Evolutionary conservation across 2,113 vertebrate species (phyloP).

Genomic region (Corvus moneduloides): DNA sequence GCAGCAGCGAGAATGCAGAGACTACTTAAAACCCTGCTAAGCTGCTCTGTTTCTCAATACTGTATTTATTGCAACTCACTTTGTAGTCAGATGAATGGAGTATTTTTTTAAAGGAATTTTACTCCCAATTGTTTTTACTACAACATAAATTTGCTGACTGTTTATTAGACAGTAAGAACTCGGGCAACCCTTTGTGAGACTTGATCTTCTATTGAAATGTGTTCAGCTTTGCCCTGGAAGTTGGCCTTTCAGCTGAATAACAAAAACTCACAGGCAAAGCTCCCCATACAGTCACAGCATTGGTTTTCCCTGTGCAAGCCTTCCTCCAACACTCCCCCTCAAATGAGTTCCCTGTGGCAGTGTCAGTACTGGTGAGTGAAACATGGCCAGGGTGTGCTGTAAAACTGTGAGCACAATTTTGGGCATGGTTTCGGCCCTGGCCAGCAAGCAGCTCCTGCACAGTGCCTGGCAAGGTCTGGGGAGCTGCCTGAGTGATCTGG

Average conservation of each 20-base stretch:
- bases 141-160: slow-evolving; percentile 66
- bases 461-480: background rate
- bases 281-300: background rate
- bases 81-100: slow-evolving; percentile 68
- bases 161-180: slow-evolving; percentile 34
- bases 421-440: background rate
- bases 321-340: background rate
- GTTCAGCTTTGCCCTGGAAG: background rate
- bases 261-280: background rate
- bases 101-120: slow-evolving; percentile 45
- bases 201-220: slow-evolving; percentile 35
- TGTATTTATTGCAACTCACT: slow-evolving; percentile 64
- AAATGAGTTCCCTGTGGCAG: background rate
- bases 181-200: slow-evolving; percentile 30
- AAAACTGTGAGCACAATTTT: background rate
- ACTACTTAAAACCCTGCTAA: slow-evolving; percentile 62
- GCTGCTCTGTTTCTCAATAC: slow-evolving; percentile 39
- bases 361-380: background rate
- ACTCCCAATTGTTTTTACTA: slow-evolving; percentile 64
- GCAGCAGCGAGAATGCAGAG: slow-evolving; percentile 24
- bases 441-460: fast-evolving
- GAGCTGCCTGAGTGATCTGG: background rate
- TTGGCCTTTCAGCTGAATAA: background rate
- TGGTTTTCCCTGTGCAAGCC: background rate
- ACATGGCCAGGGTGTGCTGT: background rate